Evolutionary conservation across 2,797 vertebrate genomes (phyloP), one percentile per base, ranked within the genome.

Genomic region (Cichlasoma orientale): DNA sequence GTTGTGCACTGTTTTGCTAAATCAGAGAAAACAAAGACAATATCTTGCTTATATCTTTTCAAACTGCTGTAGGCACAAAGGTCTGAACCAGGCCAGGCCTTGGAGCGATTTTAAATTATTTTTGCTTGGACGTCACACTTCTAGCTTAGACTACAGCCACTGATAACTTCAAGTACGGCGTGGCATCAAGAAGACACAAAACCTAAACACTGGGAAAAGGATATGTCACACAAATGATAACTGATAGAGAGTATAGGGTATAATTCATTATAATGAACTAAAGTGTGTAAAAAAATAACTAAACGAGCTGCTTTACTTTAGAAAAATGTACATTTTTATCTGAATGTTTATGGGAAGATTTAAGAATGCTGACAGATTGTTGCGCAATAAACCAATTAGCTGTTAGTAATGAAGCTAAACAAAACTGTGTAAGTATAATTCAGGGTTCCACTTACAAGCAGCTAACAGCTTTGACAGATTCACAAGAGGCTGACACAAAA

Each of bases 71-170:
- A 81, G 83, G 88, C 89, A 84, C 78, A 82, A 88, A 89, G 59
- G 66, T 79, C 82, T 78, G 88, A 86, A 85, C 69, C 72, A 76
- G 79, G 50, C 3, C 63, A 88, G 91, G 84, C 95, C 95, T 96
- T 95, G 95, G 87, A 89, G 84, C 85, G 83, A 90, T 90, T 87
- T 90, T 71, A 91, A 95, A 94, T 94, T 84, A 92, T 90, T 91
- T 91, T 91, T 33, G 29, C 77, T 74, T 79, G 80, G 92, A 94
- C 92, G 93, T 95, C 95, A 94, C 72, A 84, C 82, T 71, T 84
- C 56, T 44, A 94, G 95, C 92, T 96, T 96, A 94, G 95, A 93
- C 95, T 96, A 95, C 88, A 38, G 27, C 66, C 56, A 4, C 86
- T 83, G 95, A 96, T 95, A 95, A 92, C 73, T 84, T 90, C 89